phyloP scores from a whole-genome alignment of 2,888 invertebrate genomes.

The Meteorus cinctellus region DNA sequence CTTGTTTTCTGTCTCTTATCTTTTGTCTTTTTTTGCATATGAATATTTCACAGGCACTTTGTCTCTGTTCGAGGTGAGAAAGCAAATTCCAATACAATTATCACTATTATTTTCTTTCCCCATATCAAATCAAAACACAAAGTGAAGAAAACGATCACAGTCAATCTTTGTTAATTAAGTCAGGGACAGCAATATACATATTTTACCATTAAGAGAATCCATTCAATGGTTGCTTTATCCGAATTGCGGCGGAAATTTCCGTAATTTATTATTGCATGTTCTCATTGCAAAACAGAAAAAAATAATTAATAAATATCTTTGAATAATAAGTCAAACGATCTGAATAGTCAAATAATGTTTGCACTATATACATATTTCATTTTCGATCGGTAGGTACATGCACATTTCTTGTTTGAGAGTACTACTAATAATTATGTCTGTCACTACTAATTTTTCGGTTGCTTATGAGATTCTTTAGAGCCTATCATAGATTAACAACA shows the following conservation, averaged over 20 bases:
- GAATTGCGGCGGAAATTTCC: not conserved
- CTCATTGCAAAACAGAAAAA: constrained; percentile 20
- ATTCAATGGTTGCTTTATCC: not conserved
- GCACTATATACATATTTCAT: constrained; percentile 31
- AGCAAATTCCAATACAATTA: constrained; percentile 36
- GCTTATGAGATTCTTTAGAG: constrained; percentile 32
- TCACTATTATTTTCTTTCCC: not conserved
- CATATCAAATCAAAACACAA: constrained; percentile 33
- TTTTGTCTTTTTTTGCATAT: constrained; percentile 56
- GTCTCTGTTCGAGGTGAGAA: constrained; percentile 56
- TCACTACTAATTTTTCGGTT: constrained; percentile 12
- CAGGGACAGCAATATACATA: constrained; percentile 24
- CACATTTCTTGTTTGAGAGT: constrained; percentile 30
- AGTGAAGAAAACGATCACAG: constrained; percentile 44
- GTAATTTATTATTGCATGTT: not conserved
- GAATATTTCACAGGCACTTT: constrained; percentile 69
- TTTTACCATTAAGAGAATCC: not conserved
- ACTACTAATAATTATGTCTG: constrained; percentile 32
- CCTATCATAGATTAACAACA: not conserved
- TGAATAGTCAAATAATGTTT: constrained; percentile 33
- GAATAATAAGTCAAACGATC: constrained; percentile 32
- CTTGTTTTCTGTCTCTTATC: constrained; percentile 51
- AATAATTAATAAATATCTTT: not conserved
- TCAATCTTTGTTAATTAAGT: constrained; percentile 41
- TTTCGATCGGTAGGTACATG: constrained; percentile 36